Percentiles rank a stretch among this genome's conserved stretches.
Conservation (phyloP, 2,888 invertebrate genomes). For the Plusia festucae region DNA sequence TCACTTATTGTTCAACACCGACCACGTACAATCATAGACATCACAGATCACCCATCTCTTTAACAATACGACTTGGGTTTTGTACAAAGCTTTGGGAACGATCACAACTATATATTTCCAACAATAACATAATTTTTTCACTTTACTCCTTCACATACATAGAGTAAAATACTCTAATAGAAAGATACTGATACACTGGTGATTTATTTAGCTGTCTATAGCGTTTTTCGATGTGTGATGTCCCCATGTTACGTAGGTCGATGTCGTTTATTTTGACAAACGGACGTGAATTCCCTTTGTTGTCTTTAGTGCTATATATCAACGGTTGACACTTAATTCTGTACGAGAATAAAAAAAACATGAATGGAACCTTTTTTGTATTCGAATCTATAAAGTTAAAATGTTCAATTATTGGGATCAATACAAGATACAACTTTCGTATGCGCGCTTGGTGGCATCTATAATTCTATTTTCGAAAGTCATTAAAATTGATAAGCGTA, state of each 20-base stretch:
- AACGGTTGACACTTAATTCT: constrained; percentile 78
- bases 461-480: constrained; percentile 38
- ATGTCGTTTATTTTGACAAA: constrained; percentile 86
- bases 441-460: constrained; percentile 20
- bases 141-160: constrained; percentile 56
- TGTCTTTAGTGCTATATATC: constrained; percentile 82
- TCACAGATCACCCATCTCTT: constrained; percentile 80
- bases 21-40: constrained; percentile 79
- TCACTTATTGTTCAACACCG: constrained; percentile 84
- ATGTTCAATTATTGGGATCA: constrained; percentile 42
- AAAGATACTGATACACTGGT: constrained; percentile 55
- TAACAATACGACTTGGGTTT: constrained; percentile 78
- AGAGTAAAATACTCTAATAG: constrained; percentile 65
- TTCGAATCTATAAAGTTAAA: constrained; percentile 62
- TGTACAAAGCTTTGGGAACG: constrained; percentile 77
- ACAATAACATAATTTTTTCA: constrained; percentile 70
- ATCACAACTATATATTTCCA: constrained; percentile 69
- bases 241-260: constrained; percentile 81
- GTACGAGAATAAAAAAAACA: constrained; percentile 68
- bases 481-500: constrained; percentile 39
- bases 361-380: constrained; percentile 72
- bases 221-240: constrained; percentile 70
- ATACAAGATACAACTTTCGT: constrained; percentile 30
- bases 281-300: constrained; percentile 81
- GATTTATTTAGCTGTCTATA: constrained; percentile 63